A percentile compares a stretch with the other conserved stretches of the same genome.
Evolutionary conservation across 2,888 invertebrate species (phyloP).

Genomic region (Cactoblastis cactorum): DNA sequence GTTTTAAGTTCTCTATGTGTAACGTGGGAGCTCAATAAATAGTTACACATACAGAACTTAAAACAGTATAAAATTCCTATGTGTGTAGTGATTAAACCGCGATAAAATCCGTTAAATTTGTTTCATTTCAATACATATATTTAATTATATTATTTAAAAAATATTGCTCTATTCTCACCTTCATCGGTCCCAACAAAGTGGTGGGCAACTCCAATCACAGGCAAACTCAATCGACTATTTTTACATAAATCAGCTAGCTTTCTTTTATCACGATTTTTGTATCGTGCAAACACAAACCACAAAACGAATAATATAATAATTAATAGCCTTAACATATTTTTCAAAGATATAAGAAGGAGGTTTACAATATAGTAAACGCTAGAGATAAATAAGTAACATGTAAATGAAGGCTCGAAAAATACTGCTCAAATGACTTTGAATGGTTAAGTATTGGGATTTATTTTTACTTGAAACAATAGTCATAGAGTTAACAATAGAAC

Average conservation of each 20-base stretch:
- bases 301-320: neutral
- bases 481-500: neutral
- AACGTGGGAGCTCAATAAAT: no score
- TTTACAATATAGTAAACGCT: no score
- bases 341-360: neutral
- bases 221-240: neutral
- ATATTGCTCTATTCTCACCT: neutral
- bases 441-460: neutral
- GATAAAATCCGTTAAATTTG: no score
- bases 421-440: neutral
- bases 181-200: conserved; percentile 4
- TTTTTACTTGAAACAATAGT: no score
- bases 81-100: no score
- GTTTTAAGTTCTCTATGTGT: no score
- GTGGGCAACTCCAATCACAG: conserved; percentile 3
- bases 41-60: no score
- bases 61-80: no score
- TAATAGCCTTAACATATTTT: neutral
- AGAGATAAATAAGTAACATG: no score
- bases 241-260: neutral
- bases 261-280: conserved; percentile 7
- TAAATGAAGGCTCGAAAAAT: neutral
- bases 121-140: no score
- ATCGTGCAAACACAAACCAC: neutral
- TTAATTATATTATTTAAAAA: neutral